Conservation (phyloP, 2,888 invertebrate genomes). For the Furcula furcula region DNA sequence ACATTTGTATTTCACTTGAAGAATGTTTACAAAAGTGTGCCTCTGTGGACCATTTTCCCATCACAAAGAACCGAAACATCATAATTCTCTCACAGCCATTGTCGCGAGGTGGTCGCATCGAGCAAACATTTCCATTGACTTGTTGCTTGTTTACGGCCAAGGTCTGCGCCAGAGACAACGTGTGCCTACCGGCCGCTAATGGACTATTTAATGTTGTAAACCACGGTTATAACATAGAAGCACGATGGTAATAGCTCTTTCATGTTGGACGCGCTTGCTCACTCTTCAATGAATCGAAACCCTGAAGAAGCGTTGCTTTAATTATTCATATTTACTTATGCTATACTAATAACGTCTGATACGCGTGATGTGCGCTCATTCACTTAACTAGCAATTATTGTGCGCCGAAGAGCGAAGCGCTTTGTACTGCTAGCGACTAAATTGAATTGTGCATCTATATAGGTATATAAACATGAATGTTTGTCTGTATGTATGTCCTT, state of each 20-base stretch:
- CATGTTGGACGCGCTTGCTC: constrained; percentile 18
- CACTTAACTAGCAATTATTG: constrained; percentile 65
- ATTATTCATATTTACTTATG: constrained; percentile 45
- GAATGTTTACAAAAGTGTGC: too few relatives aligned
- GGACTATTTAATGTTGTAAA: constrained; percentile 15
- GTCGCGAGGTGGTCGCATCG: constrained; percentile 24
- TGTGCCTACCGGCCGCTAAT: constrained; percentile 8
- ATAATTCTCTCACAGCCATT: constrained; percentile 13
- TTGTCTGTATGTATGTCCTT: too few relatives aligned
- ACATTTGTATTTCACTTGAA: too few relatives aligned
- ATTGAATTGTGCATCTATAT: too few relatives aligned
- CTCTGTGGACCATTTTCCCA: too few relatives aligned
- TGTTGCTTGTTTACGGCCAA: constrained; percentile 20
- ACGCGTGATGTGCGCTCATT: constrained; percentile 55
- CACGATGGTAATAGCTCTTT: constrained; percentile 20
- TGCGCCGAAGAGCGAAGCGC: constrained; percentile 16
- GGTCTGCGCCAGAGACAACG: constrained; percentile 8
- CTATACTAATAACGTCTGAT: constrained; percentile 41
- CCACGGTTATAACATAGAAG: neutral
- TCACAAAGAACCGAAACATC: constrained; percentile 9
- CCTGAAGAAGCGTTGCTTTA: constrained; percentile 27
- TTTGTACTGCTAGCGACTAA: too few relatives aligned
- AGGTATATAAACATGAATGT: too few relatives aligned
- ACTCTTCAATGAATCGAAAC: constrained; percentile 15
- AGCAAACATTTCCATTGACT: constrained; percentile 11